phyloP scores from a whole-genome alignment of 2,888 invertebrate species.

The Drosophila quinaria region DNA sequence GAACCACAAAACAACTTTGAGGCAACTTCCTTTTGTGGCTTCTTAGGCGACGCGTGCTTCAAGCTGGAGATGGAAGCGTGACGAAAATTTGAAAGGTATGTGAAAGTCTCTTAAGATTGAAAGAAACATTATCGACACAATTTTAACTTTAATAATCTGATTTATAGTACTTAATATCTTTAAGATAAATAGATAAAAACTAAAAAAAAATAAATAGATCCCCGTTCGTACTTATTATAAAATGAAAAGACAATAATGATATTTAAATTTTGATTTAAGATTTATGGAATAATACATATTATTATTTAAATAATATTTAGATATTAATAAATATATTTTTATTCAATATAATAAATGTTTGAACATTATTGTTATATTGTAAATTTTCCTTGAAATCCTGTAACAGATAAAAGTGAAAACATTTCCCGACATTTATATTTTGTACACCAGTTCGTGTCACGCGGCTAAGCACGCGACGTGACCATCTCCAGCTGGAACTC shows the following conservation, averaged over 20 bases:
- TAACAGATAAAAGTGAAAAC: neutral
- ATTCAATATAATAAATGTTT: neutral
- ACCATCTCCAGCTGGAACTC: slow-evolving; percentile 40
- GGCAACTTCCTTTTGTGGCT: slow-evolving; percentile 60
- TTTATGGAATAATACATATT: too few species aligned
- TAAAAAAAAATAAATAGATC: too few species aligned
- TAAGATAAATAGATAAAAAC: too few species aligned
- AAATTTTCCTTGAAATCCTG: too few species aligned
- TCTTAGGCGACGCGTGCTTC: slow-evolving; percentile 62
- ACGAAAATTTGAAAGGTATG: neutral
- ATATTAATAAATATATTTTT: too few species aligned
- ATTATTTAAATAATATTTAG: too few species aligned
- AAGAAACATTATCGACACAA: neutral
- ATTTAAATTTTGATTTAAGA: too few species aligned
- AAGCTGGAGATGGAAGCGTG: slow-evolving; percentile 28
- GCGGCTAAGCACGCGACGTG: neutral
- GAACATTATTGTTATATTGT: neutral
- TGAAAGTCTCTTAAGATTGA: too few species aligned
- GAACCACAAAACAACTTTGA: slow-evolving; percentile 36
- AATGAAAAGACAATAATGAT: too few species aligned
- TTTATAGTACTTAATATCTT: too few species aligned
- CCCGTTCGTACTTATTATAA: too few species aligned
- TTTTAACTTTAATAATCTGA: neutral
- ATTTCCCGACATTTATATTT: neutral
- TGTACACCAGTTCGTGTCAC: neutral